phyloP scores from a whole-genome alignment of 2,797 vertebrate species.

The Pseudocheirus occidentalis region DNA sequence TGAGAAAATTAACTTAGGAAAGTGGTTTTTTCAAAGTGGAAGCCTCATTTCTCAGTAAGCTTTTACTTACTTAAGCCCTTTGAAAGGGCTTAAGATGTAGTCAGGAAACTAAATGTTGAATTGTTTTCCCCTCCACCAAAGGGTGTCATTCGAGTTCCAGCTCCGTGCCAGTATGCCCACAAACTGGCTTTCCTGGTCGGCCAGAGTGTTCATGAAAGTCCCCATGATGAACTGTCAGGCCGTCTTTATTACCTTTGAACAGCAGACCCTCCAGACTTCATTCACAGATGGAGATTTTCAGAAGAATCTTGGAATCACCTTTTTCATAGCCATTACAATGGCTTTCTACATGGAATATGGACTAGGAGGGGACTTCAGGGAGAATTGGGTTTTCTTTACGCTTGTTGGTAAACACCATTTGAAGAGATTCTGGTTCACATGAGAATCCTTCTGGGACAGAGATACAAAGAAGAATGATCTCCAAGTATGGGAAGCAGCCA shows the following conservation, averaged over 20 bases:
- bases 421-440: not conserved
- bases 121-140: constrained; percentile 59
- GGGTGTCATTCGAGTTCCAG: constrained; percentile 93
- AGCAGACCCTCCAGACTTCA: not conserved
- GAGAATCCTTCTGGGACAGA: not conserved
- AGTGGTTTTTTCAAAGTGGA: not conserved
- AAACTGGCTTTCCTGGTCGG: constrained; percentile 95
- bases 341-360: not conserved
- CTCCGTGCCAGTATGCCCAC: constrained; percentile 94
- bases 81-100: not conserved
- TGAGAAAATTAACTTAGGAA: not conserved
- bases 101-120: not conserved
- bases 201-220: constrained; percentile 91
- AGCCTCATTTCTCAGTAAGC: not conserved
- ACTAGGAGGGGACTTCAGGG: not conserved
- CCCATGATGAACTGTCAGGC: constrained; percentile 85
- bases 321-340: not conserved
- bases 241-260: constrained; percentile 90
- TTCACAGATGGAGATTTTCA: not conserved
- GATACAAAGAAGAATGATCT: not conserved
- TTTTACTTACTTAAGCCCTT: not conserved
- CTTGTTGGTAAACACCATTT: not conserved
- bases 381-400: not conserved
- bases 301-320: not conserved
- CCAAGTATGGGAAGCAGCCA: not conserved